Conservation (phyloP, 2,797 vertebrate genomes). For the Sebastiscus albofasciatus region DNA sequence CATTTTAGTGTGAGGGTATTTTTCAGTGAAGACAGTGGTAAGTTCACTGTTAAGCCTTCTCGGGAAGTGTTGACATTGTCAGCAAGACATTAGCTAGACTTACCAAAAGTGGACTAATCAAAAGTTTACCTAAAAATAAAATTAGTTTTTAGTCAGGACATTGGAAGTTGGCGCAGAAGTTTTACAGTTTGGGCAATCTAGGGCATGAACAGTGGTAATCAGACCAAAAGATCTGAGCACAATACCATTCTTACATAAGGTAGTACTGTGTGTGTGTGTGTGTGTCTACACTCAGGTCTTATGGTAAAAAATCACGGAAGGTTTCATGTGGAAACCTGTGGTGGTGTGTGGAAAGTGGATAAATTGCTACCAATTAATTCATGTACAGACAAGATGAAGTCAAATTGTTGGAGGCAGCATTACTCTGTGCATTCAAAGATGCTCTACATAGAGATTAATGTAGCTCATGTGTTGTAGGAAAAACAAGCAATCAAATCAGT, state of each 20-base stretch:
- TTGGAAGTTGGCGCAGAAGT: neutral
- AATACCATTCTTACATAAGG: neutral
- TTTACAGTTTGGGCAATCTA: neutral
- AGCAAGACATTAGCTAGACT: neutral
- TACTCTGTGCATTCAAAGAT: neutral
- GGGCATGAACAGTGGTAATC: neutral
- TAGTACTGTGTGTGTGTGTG: neutral
- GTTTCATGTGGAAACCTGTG: neutral
- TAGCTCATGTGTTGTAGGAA: neutral
- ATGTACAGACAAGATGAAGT: conserved; percentile 18
- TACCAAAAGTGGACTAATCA: neutral
- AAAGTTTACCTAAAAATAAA: neutral
- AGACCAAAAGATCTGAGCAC: neutral
- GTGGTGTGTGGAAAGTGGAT: neutral
- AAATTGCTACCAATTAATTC: neutral
- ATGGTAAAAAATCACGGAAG: neutral
- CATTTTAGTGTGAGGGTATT: neutral
- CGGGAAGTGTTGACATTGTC: neutral
- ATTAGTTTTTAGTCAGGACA: neutral
- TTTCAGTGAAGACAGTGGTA: neutral
- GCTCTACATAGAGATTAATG: neutral
- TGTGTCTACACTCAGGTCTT: neutral
- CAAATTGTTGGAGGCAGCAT: neutral
- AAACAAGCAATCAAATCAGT: neutral
- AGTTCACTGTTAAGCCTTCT: neutral